A percentile compares a stretch with the other conserved stretches of the same genome.
phyloP scores from a whole-genome alignment of 2,888 invertebrate species.

The Andrena haemorrhoa region DNA sequence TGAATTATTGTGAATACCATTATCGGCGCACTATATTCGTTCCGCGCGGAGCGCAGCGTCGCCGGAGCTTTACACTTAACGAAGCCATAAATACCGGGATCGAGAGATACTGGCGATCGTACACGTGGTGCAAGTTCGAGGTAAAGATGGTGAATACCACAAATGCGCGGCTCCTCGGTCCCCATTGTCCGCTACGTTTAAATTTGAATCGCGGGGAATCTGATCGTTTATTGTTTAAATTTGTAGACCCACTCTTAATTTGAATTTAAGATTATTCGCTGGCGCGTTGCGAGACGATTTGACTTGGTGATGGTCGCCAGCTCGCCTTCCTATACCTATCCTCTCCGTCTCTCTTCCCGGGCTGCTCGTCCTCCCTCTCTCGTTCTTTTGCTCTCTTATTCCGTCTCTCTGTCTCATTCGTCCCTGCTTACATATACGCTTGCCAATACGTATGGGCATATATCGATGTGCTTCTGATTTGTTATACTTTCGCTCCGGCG shows the following conservation, averaged over 20 bases:
- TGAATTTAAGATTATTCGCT: constrained; percentile 83
- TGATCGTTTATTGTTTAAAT: constrained; percentile 84
- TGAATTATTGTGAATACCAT: constrained; percentile 43
- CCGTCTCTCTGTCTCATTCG: constrained; percentile 45
- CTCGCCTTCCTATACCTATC: constrained; percentile 71
- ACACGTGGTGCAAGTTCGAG: constrained; percentile 57
- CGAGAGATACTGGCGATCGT: constrained; percentile 48
- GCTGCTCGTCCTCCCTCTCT: constrained; percentile 27
- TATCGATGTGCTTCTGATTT: constrained; percentile 56
- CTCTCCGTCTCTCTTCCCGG: constrained; percentile 36
- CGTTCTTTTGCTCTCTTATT: constrained; percentile 9
- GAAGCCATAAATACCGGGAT: constrained; percentile 60
- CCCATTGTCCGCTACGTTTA: constrained; percentile 82
- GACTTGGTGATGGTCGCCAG: constrained; percentile 83
- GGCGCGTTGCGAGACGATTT: constrained; percentile 83
- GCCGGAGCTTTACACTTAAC: constrained; percentile 59
- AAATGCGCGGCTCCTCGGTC: constrained; percentile 67
- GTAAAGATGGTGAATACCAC: constrained; percentile 67
- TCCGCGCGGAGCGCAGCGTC: constrained; percentile 28
- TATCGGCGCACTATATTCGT: constrained; percentile 25
- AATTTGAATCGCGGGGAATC: constrained; percentile 83
- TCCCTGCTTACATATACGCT: constrained; percentile 48
- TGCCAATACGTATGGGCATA: constrained; percentile 27
- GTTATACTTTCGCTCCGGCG: constrained; percentile 49
- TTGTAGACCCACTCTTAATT: constrained; percentile 83